Base-by-base conservation (phyloP, 2,113 vertebrate species). In the Amphilophus citrinellus region DNA sequence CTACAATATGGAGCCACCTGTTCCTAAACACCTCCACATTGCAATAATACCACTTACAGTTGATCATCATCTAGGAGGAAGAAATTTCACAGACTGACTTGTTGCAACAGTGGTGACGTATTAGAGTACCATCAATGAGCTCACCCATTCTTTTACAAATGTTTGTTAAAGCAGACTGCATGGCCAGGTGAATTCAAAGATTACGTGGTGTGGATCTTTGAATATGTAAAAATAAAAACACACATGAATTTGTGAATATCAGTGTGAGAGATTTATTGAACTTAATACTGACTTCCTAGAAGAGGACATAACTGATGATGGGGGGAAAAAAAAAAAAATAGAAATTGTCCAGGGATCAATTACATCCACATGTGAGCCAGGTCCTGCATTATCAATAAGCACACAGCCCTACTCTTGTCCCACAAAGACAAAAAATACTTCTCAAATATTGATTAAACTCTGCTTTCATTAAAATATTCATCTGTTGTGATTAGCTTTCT, bases 261-360 rank as follows among this genome's bases (percentile, higher is more conserved):
- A 75, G 77, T 86, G 61, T 92, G 85, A 90, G 88, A 86, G 80
- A 24, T 94, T 88, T 94, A 94, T 92, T 95, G 83, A 92, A 90
- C 73, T 77, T 50, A 94, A 92, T 87, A 87, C 62, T 82, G 83
- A 81, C 44, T 76, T 88, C 59, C 58, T 83, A 87, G 87, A 86
- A 84, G 60, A 91, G 68, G 79, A 93, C 82, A 84, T 10, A 66
- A 83, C 47, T 79, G 77, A 80, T 71, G 59, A 84, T 75, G 0
- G 5, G 81, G 57, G 47, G 32, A 18, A 47, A 76, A 86, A 65
- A 18, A 47, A 71, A 85, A 18, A 47, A 76, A 86, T 5, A 65
- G 27, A 87, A 85, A 89, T 71, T 82, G 22, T 78, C 66, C 63
- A 85, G 80, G 61, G 61, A 76, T 89, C 83, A 79, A 56, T 86